phyloP scores from a whole-genome alignment of 2,888 invertebrate genomes.

The Agrilus biguttatus region DNA sequence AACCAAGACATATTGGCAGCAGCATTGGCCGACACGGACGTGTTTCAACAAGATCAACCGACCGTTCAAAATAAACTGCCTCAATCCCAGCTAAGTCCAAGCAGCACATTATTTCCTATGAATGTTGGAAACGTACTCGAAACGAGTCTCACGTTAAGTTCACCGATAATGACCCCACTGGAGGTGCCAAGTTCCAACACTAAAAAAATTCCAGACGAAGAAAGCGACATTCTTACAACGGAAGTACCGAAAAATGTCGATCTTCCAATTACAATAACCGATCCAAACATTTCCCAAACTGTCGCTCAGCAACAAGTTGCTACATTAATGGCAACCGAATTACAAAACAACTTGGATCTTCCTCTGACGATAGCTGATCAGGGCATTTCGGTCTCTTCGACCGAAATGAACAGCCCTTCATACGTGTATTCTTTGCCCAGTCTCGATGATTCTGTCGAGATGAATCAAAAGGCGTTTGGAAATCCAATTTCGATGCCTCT shows the following conservation, averaged over 20 bases:
- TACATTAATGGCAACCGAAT: slow-evolving; percentile 20
- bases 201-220: slow-evolving; percentile 26
- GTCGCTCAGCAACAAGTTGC: slow-evolving; percentile 28
- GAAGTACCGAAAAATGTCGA: slow-evolving; percentile 54
- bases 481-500: slow-evolving; percentile 44
- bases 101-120: slow-evolving; percentile 43
- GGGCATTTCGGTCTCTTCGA: slow-evolving; percentile 34
- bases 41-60: slow-evolving; percentile 43
- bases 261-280: slow-evolving; percentile 61
- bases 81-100: slow-evolving; percentile 41
- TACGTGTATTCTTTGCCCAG: slow-evolving; percentile 25
- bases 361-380: slow-evolving; percentile 60
- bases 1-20: slow-evolving; percentile 62
- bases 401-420: slow-evolving; percentile 25
- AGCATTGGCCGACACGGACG: slow-evolving; percentile 60
- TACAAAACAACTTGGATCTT: slow-evolving; percentile 39
- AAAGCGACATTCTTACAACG: slow-evolving; percentile 20
- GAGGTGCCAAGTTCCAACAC: slow-evolving; percentile 47
- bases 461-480: slow-evolving; percentile 24
- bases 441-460: slow-evolving; percentile 27
- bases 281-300: slow-evolving; percentile 53
- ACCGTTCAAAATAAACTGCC: slow-evolving; percentile 29
- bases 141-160: slow-evolving; percentile 61
- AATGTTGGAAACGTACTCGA: slow-evolving; percentile 51
- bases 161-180: slow-evolving; percentile 68